Percentiles rank a stretch among this genome's conserved stretches.
These are phyloP conservation scores for Ctenicera cuprea DNA, from an alignment of 2,888 invertebrate species.

Conservation along the genomic window DNA sequence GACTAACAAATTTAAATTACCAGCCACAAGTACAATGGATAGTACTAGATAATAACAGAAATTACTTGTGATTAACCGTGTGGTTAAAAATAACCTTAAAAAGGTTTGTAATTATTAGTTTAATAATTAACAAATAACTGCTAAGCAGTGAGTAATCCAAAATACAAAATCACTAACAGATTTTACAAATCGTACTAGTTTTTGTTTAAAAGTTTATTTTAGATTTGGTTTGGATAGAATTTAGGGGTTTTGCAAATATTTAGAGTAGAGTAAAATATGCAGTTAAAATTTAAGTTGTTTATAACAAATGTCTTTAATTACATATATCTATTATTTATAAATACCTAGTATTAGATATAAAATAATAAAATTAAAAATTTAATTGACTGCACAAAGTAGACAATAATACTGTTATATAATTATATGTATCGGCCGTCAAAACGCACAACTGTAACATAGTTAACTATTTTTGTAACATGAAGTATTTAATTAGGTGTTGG, in stretches of 20 bases:
- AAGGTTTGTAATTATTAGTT: constrained; percentile 66
- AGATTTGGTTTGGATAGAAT: constrained; percentile 67
- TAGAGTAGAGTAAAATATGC: constrained; percentile 58
- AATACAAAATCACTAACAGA: constrained; percentile 61
- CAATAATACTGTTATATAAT: constrained; percentile 63
- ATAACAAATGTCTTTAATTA: constrained; percentile 62
- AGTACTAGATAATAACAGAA: constrained; percentile 45
- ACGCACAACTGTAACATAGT: constrained; percentile 54
- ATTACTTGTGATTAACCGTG: constrained; percentile 67
- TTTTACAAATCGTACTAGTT: constrained; percentile 65
- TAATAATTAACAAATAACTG: constrained; percentile 66
- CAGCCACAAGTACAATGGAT: constrained; percentile 46
- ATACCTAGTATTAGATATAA: constrained; percentile 51
- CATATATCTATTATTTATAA: constrained; percentile 53
- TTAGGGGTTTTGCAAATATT: constrained; percentile 70
- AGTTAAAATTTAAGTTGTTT: constrained; percentile 60
- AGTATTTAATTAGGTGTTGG: constrained; percentile 52
- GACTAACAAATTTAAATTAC: constrained; percentile 22
- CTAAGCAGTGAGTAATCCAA: constrained; percentile 68
- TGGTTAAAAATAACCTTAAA: constrained; percentile 66
- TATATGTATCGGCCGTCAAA: constrained; percentile 54
- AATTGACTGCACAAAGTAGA: constrained; percentile 71
- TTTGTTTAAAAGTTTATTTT: constrained; percentile 61
- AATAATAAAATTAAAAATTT: constrained; percentile 46
- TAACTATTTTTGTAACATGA: constrained; percentile 45